Evolutionary conservation across 2,888 invertebrate species (phyloP), one percentile per base, ranked within the genome.

Genomic region (Lasioglossum calceatum): DNA sequence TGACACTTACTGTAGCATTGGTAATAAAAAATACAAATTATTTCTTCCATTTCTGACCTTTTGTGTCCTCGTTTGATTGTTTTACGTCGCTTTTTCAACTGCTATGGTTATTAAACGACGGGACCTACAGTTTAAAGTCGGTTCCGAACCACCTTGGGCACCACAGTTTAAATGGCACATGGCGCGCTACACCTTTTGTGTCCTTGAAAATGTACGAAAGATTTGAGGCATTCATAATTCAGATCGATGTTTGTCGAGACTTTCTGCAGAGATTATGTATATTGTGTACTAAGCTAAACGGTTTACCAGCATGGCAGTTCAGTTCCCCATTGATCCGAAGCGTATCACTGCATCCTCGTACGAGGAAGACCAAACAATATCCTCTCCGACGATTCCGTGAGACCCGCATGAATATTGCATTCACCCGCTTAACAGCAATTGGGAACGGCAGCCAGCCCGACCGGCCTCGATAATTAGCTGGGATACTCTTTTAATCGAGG

Each of bases 381-480:
- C 67, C 71, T 64, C 58, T 80, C 74, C 67, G 74, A 50, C 42
- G 58, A 71, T 78, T 84, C 83, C 83, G 64, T 75, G 76, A 16
- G 76, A 82, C 32, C 70, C 39, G 32, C 67, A 77, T 77, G 84
- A 84, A 84, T 77, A 73, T 82, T 73, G 64, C 32, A 42, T 61
- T 27, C 61, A 36, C 32, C 73, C 58, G 50, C 72, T 71, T 70
- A 10, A 54, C 32, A 16, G 84, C 36, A 82, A 64, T 82, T 82
- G 58, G 61, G 72, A 50, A 82, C 76, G 64, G 67, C 44, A 73
- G 36, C 67, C 64, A 44, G 36, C 70, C 36, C 23, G 23, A 54
- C 10, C 54, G 64, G 67, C 61, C 67, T 19, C 27, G 83, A 70
- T 78, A 84, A 83, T 83, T 83, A 70, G 61, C 32, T 42, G 50